Evolutionary conservation across 2,797 vertebrate genomes (phyloP), one percentile per base, ranked within the genome.

Genomic region (Phoxinus dragarum): DNA sequence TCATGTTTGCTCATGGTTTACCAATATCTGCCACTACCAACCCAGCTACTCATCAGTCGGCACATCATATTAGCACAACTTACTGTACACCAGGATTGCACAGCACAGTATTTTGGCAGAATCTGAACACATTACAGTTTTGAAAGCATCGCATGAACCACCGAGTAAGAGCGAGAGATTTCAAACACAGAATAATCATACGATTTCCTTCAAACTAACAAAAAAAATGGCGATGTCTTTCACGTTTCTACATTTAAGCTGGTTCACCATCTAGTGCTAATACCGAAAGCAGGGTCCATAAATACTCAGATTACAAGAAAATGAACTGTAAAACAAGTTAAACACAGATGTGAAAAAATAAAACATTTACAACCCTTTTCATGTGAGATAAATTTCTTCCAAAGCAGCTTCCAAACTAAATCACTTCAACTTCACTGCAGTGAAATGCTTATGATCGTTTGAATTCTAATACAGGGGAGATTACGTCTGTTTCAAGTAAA

Each of bases 61-160:
- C 85, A 90, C 90, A 89, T 88, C 88, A 80, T 88, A 64, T 79
- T 64, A n/a, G 12, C 21, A 52, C 23, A 61, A 34, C 21, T 27
- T 14, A 19, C 23, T n/a, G 61, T 56, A 52, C 69, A 40, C 44
- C 6, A 66, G 54, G 72, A 17, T 17, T 69, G 56, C 21, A 67
- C 23, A 64, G 59, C 11, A 19, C 31, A 42, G 19, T 52, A 12
- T 31, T 42, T 34, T n/a, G 17, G 27, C 71, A 34, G 47, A 68
- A 40, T 59, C 52, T 31, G 12, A 66, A 72, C 19, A 27, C 12
- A 14, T 52, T 34, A 72, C 47, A 61, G 52, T n/a, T 56, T 47
- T 56, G 47, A 82, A 80, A 59, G 40, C 61, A 11, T 49, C 11
- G 19, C 44, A 27, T 38, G 16, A 71, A 49, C 14, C 21, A 72